Evolutionary conservation across 2,888 invertebrate species (phyloP).

Genomic region (Helleia helle): DNA sequence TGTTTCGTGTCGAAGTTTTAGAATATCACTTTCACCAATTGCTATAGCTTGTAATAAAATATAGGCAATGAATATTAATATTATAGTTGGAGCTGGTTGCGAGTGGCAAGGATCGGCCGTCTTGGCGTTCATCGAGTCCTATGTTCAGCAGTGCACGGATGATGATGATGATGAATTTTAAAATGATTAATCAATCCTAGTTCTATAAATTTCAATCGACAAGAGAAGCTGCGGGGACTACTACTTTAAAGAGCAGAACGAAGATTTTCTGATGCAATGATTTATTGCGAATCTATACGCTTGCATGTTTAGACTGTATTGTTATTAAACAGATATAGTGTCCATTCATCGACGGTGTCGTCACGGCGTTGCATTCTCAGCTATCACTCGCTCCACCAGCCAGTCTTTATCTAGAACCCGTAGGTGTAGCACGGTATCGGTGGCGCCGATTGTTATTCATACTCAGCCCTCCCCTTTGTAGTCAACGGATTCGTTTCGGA

Average conservation of each 20-base stretch:
- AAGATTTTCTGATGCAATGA: background rate
- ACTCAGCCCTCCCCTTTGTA: slow-evolving; percentile 32
- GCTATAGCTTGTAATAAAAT: no score
- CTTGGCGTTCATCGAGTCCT: no score
- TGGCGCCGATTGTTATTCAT: slow-evolving; percentile 33
- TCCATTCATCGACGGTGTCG: slow-evolving; percentile 9
- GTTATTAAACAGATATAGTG: background rate
- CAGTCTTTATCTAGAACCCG: slow-evolving; percentile 35
- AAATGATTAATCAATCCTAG: no score
- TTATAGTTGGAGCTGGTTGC: no score
- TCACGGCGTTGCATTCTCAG: slow-evolving; percentile 11
- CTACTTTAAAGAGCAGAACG: no score
- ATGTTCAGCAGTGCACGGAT: no score
- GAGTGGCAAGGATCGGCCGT: no score
- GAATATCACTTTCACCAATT: no score
- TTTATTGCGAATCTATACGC: background rate
- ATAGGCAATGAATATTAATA: no score
- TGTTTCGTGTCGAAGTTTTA: background rate
- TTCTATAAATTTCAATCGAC: no score
- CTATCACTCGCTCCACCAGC: slow-evolving; percentile 30
- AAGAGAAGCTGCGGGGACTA: no score
- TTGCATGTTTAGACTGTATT: background rate
- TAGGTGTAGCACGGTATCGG: slow-evolving; percentile 35
- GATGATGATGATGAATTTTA: no score
- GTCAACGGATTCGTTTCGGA: slow-evolving; percentile 34